These are phyloP conservation scores for Numenius phaeopus DNA, from an alignment of 2,797 vertebrate genomes.

Conservation along the genomic window DNA sequence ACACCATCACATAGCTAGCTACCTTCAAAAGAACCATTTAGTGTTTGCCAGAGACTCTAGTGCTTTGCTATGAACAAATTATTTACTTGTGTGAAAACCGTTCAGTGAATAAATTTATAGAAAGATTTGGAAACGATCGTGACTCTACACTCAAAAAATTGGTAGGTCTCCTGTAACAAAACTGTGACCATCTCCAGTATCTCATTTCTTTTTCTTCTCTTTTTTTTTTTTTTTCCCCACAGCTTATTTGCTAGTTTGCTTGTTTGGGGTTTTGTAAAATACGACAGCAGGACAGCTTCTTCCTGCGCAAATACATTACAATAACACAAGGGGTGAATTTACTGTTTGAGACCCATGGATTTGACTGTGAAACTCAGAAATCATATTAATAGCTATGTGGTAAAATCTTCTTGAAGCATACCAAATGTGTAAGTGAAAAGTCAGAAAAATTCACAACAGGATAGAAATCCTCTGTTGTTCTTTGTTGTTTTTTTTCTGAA, in stretches of 20 bases:
- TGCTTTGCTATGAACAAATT: background rate
- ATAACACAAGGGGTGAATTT: background rate
- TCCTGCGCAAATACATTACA: background rate
- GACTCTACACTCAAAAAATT: background rate
- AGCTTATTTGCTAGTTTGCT: background rate
- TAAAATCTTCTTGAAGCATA: background rate
- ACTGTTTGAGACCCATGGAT: background rate
- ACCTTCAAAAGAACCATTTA: background rate
- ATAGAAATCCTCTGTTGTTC: background rate
- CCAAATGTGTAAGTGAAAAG: background rate
- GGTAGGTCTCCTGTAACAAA: background rate
- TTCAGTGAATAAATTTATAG: background rate
- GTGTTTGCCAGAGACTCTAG: background rate
- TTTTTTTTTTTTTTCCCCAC: background rate
- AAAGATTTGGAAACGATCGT: background rate
- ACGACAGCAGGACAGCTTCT: background rate
- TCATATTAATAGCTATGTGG: background rate
- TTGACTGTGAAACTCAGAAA: background rate
- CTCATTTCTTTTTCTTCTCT: background rate
- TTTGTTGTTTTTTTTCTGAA: background rate
- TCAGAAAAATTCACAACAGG: background rate
- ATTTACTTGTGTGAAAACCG: background rate
- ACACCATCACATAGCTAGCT: background rate
- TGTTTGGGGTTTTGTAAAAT: background rate
- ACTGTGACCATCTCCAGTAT: background rate